phyloP scores from a whole-genome alignment of 2,888 invertebrate species.

The Drepanosiphum platanoidis region DNA sequence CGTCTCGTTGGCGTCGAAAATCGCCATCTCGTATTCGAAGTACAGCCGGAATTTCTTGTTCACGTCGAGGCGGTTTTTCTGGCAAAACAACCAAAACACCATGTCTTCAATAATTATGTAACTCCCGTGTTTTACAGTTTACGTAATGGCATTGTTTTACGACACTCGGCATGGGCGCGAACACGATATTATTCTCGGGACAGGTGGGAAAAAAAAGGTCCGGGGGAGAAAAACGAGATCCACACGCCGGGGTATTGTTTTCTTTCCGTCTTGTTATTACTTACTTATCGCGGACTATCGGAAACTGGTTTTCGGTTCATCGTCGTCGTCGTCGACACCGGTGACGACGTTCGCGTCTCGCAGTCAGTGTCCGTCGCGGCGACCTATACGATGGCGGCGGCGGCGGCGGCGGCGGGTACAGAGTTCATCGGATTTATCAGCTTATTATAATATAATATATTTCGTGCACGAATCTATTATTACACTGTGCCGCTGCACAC shows the following conservation, averaged over 20 bases:
- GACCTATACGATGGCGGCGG: too few relatives aligned
- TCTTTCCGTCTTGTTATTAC: conserved; percentile 16
- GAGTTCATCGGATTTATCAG: conserved; percentile 44
- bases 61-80: conserved; percentile 53
- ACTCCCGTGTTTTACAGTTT: not conserved
- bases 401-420: too few relatives aligned
- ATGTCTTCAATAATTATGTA: conserved; percentile 6
- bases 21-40: conserved; percentile 38
- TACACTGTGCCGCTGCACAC: not conserved
- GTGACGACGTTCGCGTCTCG: not conserved
- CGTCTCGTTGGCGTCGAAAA: conserved; percentile 18
- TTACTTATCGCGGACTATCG: conserved; percentile 33
- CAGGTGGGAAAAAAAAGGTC: too few relatives aligned
- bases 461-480: not conserved
- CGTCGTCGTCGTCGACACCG: not conserved
- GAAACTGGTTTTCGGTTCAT: conserved; percentile 46
- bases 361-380: not conserved
- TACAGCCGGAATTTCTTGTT: conserved; percentile 31
- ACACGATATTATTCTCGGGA: too few relatives aligned
- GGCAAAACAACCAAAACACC: conserved; percentile 35
- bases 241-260: too few relatives aligned
- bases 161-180: not conserved
- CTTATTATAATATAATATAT: not conserved
- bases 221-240: too few relatives aligned
- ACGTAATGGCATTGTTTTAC: not conserved